Percentiles rank a stretch among this genome's conserved stretches.
Conservation (phyloP, 2,888 invertebrate species). For the Camponotus fellah region DNA sequence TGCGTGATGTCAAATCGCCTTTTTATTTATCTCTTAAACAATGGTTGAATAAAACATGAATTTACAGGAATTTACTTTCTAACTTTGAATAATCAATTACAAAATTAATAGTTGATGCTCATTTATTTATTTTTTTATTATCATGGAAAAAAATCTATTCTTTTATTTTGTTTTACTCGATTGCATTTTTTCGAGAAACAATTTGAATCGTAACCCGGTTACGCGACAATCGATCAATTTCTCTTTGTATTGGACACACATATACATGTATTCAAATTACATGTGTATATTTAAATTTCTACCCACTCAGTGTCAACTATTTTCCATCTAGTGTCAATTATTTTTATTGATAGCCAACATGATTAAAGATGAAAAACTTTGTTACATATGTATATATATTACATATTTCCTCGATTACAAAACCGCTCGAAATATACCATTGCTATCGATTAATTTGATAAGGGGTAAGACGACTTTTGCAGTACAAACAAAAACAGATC, state of each 20-base stretch:
- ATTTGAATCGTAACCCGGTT: background rate
- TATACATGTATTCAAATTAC: too few relatives aligned
- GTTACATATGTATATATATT: background rate
- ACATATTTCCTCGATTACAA: background rate
- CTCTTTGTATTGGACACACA: background rate
- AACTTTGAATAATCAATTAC: background rate
- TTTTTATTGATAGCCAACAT: background rate
- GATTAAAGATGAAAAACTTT: background rate
- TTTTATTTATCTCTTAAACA: background rate
- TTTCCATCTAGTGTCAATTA: background rate
- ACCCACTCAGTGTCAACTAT: too few relatives aligned
- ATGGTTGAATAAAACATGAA: background rate
- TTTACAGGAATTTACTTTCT: background rate
- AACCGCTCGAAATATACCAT: slow-evolving; percentile 17
- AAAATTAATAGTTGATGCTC: background rate
- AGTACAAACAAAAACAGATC: background rate
- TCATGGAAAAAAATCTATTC: background rate
- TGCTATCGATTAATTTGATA: slow-evolving; percentile 38
- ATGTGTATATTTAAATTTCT: too few relatives aligned
- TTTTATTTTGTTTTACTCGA: background rate
- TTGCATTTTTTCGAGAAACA: background rate
- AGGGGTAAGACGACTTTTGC: slow-evolving; percentile 14
- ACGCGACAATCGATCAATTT: slow-evolving; percentile 6
- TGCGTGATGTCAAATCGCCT: background rate
- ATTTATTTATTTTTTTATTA: background rate